These are phyloP conservation scores for Heliconius ismenius DNA, from an alignment of 2,888 invertebrate species.

Conservation along the genomic window DNA sequence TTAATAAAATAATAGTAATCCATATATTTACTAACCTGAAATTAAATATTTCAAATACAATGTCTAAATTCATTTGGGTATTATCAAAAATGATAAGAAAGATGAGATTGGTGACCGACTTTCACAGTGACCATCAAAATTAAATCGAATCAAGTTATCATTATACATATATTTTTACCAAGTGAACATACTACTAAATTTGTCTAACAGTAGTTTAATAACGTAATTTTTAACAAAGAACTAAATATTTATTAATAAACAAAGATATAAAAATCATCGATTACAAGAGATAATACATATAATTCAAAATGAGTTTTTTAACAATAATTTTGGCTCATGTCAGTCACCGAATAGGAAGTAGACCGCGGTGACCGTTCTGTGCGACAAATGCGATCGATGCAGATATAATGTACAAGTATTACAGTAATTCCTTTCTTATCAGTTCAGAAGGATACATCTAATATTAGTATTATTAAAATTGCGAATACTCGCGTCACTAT, in stretches of 20 bases:
- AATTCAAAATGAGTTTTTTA: background rate
- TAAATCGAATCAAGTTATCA: background rate
- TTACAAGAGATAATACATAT: background rate
- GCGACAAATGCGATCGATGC: slow-evolving; percentile 20
- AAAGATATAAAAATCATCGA: background rate
- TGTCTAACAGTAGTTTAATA: background rate
- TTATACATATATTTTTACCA: too few relatives aligned
- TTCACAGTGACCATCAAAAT: background rate
- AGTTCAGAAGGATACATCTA: slow-evolving; percentile 27
- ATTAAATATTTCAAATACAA: slow-evolving; percentile 1
- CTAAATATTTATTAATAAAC: background rate
- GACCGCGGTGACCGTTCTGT: slow-evolving; percentile 16
- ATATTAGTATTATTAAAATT: slow-evolving; percentile 14
- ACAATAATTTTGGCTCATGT: background rate
- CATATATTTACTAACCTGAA: background rate
- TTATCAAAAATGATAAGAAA: background rate
- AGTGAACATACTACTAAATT: background rate
- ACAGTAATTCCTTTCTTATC: slow-evolving; percentile 23
- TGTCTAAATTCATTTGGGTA: background rate
- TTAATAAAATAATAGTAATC: background rate
- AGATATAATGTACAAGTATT: slow-evolving; percentile 23
- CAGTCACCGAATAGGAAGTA: slow-evolving; percentile 10
- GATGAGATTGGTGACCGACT: slow-evolving; percentile 15
- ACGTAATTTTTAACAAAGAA: background rate
- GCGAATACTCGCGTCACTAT: slow-evolving; percentile 44